Evolutionary conservation across 2,113 vertebrate genomes (phyloP).

Genomic region (Zapus hudsonius): DNA sequence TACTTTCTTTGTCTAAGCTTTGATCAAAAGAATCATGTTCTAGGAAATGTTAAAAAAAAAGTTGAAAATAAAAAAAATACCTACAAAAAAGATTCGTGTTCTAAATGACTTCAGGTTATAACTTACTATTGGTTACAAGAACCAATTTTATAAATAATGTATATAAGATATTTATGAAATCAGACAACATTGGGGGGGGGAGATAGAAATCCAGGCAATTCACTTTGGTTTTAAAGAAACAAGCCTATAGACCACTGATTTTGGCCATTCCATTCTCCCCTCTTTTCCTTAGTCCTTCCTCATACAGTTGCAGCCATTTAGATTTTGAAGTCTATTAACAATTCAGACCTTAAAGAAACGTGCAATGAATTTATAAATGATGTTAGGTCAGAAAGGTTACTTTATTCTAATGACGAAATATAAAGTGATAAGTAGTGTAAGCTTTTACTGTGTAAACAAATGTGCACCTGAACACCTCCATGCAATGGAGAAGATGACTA

Average conservation of each 20-base stretch:
- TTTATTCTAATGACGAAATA: slow-evolving; percentile 46
- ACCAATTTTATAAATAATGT: not conserved
- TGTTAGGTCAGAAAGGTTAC: slow-evolving; percentile 21
- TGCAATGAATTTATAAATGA: slow-evolving; percentile 58
- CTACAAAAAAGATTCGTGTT: not conserved
- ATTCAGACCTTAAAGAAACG: not conserved
- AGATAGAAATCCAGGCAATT: not conserved
- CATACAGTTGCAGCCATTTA: not conserved
- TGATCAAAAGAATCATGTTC: not conserved
- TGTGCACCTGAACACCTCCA: not conserved
- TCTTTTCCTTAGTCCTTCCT: not conserved
- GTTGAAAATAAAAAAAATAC: too few species aligned
- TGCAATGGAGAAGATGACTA: not conserved
- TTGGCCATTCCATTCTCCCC: not conserved
- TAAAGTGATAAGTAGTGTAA: slow-evolving; percentile 43
- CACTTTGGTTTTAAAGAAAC: not conserved
- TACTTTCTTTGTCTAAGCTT: not conserved
- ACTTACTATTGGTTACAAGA: not conserved
- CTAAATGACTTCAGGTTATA: not conserved
- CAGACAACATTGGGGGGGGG: not conserved
- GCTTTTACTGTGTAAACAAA: not conserved
- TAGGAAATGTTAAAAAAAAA: not conserved
- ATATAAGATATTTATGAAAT: not conserved
- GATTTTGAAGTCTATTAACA: slow-evolving; percentile 43
- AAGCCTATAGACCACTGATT: not conserved